phyloP scores from a whole-genome alignment of 2,797 vertebrate species.

The Rhinichthys osculus region DNA sequence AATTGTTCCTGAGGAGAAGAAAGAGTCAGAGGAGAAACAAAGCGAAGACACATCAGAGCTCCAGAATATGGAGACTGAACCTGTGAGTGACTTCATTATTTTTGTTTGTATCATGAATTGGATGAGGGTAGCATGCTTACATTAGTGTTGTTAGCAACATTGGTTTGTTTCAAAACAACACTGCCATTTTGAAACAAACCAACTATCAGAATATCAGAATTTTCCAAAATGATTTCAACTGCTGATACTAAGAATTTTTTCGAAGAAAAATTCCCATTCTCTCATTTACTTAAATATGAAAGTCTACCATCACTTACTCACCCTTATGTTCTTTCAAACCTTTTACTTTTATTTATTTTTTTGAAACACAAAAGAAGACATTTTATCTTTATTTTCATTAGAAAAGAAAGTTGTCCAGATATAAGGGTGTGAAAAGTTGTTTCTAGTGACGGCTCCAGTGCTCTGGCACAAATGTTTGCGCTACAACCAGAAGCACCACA shows the following conservation, averaged over 20 bases:
- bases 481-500: background rate
- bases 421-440: background rate
- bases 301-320: too few relatives aligned
- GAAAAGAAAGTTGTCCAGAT: background rate
- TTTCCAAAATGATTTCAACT: too few relatives aligned
- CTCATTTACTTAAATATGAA: too few relatives aligned
- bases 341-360: too few relatives aligned
- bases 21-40: constrained; percentile 38
- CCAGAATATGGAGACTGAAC: constrained; percentile 63
- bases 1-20: constrained; percentile 63
- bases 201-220: too few relatives aligned
- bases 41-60: constrained; percentile 65
- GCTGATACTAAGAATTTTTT: too few relatives aligned
- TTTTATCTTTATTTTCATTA: background rate
- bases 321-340: too few relatives aligned
- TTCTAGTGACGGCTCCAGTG: background rate
- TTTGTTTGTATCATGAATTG: background rate
- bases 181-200: background rate
- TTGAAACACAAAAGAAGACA: background rate
- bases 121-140: background rate
- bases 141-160: background rate
- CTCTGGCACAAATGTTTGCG: background rate
- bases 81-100: constrained; percentile 61
- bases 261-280: too few relatives aligned
- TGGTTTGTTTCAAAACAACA: background rate